Conservation (phyloP, 2,888 invertebrate genomes). For the Tanypteryx hageni region DNA sequence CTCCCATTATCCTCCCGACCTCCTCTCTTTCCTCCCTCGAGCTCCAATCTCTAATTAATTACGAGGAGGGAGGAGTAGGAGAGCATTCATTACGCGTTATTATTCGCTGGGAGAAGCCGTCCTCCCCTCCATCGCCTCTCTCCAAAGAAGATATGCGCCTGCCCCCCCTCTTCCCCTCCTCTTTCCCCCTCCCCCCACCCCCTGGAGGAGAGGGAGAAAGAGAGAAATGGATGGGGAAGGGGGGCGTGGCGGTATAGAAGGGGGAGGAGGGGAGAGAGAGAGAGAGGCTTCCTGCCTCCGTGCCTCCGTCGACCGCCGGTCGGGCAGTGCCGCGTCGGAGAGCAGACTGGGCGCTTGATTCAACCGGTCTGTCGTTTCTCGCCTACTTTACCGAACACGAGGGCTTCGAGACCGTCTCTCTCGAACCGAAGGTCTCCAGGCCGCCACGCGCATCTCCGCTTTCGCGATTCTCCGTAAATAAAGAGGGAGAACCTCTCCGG, state of each 20-base stretch:
- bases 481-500: too few relatives aligned
- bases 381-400: background rate
- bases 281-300: constrained; percentile 27
- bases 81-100: constrained; percentile 27
- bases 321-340: constrained; percentile 59
- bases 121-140: constrained; percentile 44
- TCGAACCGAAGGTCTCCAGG: background rate
- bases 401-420: background rate
- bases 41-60: constrained; percentile 1
- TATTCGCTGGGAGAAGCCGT: constrained; percentile 21
- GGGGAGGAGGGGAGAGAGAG: constrained; percentile 17
- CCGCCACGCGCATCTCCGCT: background rate
- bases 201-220: background rate
- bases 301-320: constrained; percentile 19
- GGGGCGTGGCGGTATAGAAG: background rate
- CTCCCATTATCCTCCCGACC: background rate
- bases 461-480: background rate
- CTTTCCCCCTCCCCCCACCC: background rate
- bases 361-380: background rate
- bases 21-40: too few relatives aligned
- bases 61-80: background rate
- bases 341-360: background rate
- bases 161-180: constrained; percentile 33
- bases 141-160: constrained; percentile 68
- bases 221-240: background rate